Evolutionary conservation across 2,888 invertebrate genomes (phyloP).

Genomic region (Thumatha senex): DNA sequence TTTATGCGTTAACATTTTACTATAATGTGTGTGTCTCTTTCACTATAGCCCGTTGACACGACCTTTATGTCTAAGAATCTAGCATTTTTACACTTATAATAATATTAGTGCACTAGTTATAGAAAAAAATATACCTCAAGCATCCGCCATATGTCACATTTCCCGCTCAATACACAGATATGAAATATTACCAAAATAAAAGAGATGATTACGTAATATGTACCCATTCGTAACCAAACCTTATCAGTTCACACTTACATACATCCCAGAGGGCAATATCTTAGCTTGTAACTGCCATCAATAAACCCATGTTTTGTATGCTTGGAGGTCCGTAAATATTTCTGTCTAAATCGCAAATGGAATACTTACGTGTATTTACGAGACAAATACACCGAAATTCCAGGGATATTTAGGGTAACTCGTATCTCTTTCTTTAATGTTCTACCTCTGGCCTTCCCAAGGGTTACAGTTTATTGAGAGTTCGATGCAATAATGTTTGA

Average conservation of each 20-base stretch:
- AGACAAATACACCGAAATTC: slow-evolving; percentile 7
- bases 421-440: slow-evolving; percentile 9
- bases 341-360: slow-evolving; percentile 18
- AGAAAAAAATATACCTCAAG: no score
- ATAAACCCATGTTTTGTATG: slow-evolving; percentile 19
- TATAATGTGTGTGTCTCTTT: no score
- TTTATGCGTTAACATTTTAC: no score
- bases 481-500: not conserved
- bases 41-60: no score
- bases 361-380: slow-evolving; percentile 26
- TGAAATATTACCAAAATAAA: not conserved
- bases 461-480: not conserved
- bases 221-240: slow-evolving; percentile 3
- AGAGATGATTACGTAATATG: slow-evolving; percentile 2
- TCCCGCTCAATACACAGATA: no score
- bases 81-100: no score
- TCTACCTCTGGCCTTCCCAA: not conserved
- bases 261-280: slow-evolving; percentile 12
- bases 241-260: slow-evolving; percentile 3
- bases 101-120: no score
- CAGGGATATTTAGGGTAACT: slow-evolving; percentile 11
- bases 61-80: no score
- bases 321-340: slow-evolving; percentile 18
- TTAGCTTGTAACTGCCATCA: slow-evolving; percentile 21
- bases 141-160: no score